Evolutionary conservation across 1,140 invertebrate genomes (phyloP).

Genomic region (Eriosoma lanigerum): DNA sequence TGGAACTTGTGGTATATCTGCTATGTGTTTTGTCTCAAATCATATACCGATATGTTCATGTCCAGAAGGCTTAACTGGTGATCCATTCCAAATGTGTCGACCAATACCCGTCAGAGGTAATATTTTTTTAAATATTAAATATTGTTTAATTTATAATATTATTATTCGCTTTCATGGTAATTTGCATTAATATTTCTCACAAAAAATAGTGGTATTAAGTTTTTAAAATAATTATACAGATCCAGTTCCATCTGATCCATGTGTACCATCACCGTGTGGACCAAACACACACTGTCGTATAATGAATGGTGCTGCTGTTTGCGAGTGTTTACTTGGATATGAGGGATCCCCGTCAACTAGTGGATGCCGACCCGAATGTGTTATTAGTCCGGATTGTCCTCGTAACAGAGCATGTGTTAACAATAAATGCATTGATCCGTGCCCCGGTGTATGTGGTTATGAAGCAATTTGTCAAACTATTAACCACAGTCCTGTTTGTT

Average conservation of each 20-base stretch:
- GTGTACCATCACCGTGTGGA: conserved; percentile 73
- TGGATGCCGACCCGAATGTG: conserved; percentile 74
- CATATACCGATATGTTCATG: conserved; percentile 73
- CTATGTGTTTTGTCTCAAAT: conserved; percentile 69
- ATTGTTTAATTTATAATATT: too few relatives aligned
- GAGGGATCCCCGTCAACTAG: conserved; percentile 63
- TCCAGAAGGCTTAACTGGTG: conserved; percentile 65
- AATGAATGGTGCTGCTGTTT: conserved; percentile 64
- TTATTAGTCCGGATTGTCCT: conserved; percentile 73
- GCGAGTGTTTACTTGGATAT: conserved; percentile 71
- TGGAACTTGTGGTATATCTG: conserved; percentile 68
- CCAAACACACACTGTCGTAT: conserved; percentile 70
- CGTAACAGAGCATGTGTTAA: conserved; percentile 73
- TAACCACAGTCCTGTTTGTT: conserved; percentile 79
- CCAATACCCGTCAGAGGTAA: conserved; percentile 53
- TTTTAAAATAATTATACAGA: conserved; percentile 17
- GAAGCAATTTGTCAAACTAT: conserved; percentile 70
- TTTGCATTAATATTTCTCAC: background rate
- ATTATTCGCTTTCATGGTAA: background rate
- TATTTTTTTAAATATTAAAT: background rate
- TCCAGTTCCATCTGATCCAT: conserved; percentile 62
- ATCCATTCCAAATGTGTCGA: conserved; percentile 65
- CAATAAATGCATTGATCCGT: conserved; percentile 74
- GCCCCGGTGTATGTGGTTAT: conserved; percentile 70
- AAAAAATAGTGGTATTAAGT: too few relatives aligned